These are phyloP conservation scores for Carlito syrichta DNA, from an alignment of 2,113 vertebrate genomes.

Conservation along the genomic window DNA sequence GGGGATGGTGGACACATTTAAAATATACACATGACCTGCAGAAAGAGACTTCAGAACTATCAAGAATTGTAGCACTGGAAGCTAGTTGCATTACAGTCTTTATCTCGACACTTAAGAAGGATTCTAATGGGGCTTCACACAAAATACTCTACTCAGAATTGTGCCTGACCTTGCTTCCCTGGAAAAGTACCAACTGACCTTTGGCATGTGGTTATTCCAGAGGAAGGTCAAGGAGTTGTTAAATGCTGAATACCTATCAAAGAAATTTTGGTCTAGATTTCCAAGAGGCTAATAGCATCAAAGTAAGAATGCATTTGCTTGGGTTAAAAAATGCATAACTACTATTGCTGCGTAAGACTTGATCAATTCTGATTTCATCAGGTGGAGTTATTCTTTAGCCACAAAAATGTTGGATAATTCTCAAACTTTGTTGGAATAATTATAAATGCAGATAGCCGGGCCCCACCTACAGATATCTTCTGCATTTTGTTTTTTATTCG, in stretches of 20 bases:
- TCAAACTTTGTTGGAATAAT: neutral
- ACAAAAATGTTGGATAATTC: neutral
- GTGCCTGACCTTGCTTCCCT: neutral
- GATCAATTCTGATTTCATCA: neutral
- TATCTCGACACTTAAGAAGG: neutral
- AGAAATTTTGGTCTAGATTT: neutral
- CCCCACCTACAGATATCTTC: neutral
- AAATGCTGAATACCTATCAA: neutral
- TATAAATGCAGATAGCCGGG: neutral
- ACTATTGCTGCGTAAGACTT: neutral
- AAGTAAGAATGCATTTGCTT: neutral
- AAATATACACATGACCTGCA: neutral
- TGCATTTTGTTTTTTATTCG: neutral
- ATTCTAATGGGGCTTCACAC: neutral
- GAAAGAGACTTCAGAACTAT: neutral
- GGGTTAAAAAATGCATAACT: neutral
- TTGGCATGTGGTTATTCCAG: neutral
- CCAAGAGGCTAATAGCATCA: neutral
- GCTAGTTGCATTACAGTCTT: neutral
- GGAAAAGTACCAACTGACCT: neutral
- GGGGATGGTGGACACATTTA: neutral
- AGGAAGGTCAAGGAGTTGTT: neutral
- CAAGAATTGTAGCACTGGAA: neutral
- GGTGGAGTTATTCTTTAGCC: neutral
- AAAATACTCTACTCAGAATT: neutral